Conservation (phyloP, 2,797 vertebrate species). For the Rhodeus uyekii region DNA sequence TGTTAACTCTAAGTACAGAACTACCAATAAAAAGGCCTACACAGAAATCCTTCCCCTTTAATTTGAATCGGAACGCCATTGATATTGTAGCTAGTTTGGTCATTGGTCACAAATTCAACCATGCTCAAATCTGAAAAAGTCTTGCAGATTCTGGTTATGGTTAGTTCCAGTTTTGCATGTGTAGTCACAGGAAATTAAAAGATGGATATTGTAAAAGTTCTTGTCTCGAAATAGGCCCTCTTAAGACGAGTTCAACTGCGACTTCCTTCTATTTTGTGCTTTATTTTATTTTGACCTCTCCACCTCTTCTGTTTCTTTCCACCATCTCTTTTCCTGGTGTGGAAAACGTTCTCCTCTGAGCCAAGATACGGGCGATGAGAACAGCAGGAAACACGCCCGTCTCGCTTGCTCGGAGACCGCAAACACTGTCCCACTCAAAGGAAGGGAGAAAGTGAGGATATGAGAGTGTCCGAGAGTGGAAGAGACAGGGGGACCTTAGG, state of each 20-base stretch:
- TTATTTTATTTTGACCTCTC: conserved; percentile 31
- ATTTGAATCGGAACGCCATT: not conserved
- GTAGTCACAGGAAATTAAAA: not conserved
- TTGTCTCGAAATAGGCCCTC: conserved; percentile 38
- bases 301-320: conserved; percentile 26
- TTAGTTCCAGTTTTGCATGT: not conserved
- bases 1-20: not conserved
- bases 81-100: not conserved
- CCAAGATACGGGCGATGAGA: conserved; percentile 79
- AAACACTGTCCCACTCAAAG: conserved; percentile 54
- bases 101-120: not conserved
- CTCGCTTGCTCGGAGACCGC: conserved; percentile 34
- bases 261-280: conserved; percentile 59
- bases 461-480: conserved; percentile 38
- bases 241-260: conserved; percentile 64
- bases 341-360: conserved; percentile 70
- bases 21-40: not conserved
- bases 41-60: not conserved
- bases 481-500: conserved; percentile 57
- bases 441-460: conserved; percentile 49
- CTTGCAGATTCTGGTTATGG: not conserved
- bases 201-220: not conserved
- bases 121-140: not conserved
- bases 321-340: conserved; percentile 60
- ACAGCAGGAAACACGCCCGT: conserved; percentile 74